Conservation (phyloP, 2,113 vertebrate genomes). For the Carlito syrichta region DNA sequence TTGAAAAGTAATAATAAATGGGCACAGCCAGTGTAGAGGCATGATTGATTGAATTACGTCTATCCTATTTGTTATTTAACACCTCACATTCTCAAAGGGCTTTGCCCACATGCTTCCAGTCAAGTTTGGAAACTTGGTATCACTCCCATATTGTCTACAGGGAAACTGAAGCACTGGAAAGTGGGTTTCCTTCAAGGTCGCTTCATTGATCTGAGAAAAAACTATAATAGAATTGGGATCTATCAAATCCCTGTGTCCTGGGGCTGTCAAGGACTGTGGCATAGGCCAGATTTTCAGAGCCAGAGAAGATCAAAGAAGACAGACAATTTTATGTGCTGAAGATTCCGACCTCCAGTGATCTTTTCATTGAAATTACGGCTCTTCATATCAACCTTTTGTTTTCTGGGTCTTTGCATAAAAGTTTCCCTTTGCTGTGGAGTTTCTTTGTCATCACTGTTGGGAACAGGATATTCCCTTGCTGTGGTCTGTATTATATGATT, state of each 20-base stretch:
- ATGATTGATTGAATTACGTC: constrained; percentile 1
- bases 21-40: neutral
- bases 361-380: neutral
- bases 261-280: neutral
- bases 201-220: neutral
- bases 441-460: neutral
- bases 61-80: constrained; percentile 22
- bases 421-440: neutral
- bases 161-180: neutral
- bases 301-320: constrained; percentile 9
- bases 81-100: neutral
- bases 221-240: neutral
- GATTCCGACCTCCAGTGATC: neutral
- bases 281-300: neutral
- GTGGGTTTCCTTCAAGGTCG: constrained; percentile 26
- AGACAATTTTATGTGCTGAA: neutral
- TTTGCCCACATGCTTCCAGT: neutral
- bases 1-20: constrained; percentile 60
- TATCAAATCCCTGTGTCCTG: neutral
- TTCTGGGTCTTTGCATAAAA: constrained; percentile 20
- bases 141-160: constrained; percentile 15
- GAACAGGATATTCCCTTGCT: neutral
- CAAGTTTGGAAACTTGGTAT: neutral
- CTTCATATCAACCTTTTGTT: neutral
- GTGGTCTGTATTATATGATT: neutral